Evolutionary conservation across 2,113 vertebrate species (phyloP), one percentile per base, ranked within the genome.

Genomic region (Vombatus ursinus): DNA sequence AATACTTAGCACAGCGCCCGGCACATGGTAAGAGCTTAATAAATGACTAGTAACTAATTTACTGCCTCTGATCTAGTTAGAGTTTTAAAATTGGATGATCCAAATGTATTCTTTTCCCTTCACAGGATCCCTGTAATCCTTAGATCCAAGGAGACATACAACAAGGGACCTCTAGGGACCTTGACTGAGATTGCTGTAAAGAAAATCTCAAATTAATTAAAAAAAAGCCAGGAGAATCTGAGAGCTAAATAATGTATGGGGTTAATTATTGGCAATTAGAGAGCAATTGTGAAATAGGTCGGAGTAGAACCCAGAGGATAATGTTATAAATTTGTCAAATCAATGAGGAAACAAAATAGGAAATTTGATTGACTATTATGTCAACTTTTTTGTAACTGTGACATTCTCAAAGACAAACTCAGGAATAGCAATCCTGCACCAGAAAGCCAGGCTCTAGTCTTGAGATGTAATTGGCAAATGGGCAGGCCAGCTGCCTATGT

Each of bases 331-430:
- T 97, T 96, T 31, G 1, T 96, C 93, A 97, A 96, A 97, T 96
- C 94, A 97, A 96, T 96, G 95, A 68, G 49, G 96, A 91, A 94
- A 96, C 84, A 92, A 92, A 96, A 95, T 96, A 96, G 53, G 94
- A 96, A 97, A 96, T 96, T 97, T 97, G 97, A 96, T 94, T 97
- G 94, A 98, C 97, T 96, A 96, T 96, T 94, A 94, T 93, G 91
- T 84, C 92, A 97, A 97, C 93, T 95, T 95, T 97, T 96, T 92
- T 91, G 96, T 97, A 98, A 97, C 84, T 92, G 93, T 97, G 93
- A 96, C 53, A 91, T 51, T 95, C 94, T 95, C 94, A 97, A 96
- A 96, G 96, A 92, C 95, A 96, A 93, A 95, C 94, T 92, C 91
- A 96, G 90, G 90, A 50, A 61, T 89, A 95, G 68, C 14, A 93